Percentiles rank a stretch among this genome's conserved stretches.
Evolutionary conservation across 2,797 vertebrate genomes (phyloP).

Genomic region (Alosa sapidissima): DNA sequence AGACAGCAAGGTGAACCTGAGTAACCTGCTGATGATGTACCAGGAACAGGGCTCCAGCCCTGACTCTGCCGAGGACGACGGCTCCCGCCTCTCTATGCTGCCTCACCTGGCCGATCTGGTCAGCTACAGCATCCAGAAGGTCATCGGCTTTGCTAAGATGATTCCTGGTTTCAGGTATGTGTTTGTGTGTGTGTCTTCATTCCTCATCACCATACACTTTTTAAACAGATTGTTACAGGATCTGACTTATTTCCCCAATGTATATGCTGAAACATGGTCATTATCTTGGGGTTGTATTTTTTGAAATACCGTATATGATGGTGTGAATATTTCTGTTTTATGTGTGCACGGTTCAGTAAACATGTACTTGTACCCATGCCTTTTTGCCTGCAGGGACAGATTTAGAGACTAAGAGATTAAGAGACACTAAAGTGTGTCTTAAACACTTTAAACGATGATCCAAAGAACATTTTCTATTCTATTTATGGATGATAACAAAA

Average conservation of each 20-base stretch:
- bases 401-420: too few species aligned
- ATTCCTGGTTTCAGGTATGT: slow-evolving; percentile 95
- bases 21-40: slow-evolving; percentile 78
- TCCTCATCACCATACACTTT: background rate
- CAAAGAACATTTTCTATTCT: too few species aligned
- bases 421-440: too few species aligned
- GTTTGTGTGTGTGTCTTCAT: background rate
- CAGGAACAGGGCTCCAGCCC: slow-evolving; percentile 81
- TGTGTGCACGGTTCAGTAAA: too few species aligned
- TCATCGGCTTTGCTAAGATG: slow-evolving; percentile 97
- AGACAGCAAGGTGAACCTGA: slow-evolving; percentile 80
- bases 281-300: background rate
- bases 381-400: too few species aligned
- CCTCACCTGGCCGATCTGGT: slow-evolving; percentile 95
- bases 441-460: too few species aligned
- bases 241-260: too few species aligned
- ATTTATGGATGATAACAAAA: too few species aligned
- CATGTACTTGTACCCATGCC: too few species aligned
- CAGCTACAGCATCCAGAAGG: slow-evolving; percentile 98
- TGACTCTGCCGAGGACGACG: slow-evolving; percentile 74
- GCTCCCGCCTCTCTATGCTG: slow-evolving; percentile 88
- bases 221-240: background rate
- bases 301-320: background rate
- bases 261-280: too few species aligned
- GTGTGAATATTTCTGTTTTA: too few species aligned